phyloP scores from a whole-genome alignment of 2,888 invertebrate genomes.

The Pediacus dermestoides region DNA sequence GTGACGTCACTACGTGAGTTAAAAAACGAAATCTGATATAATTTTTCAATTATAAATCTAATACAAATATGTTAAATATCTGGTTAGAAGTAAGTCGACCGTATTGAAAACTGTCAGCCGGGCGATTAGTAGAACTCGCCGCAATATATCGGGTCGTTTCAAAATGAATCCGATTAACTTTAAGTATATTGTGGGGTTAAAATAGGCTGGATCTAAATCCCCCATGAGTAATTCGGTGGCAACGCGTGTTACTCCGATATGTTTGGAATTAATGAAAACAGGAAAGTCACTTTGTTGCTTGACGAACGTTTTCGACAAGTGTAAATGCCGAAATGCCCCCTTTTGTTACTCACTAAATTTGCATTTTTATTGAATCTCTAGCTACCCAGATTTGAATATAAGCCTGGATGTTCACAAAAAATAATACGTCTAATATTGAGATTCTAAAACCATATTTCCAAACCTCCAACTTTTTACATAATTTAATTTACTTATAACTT shows the following conservation, averaged over 20 bases:
- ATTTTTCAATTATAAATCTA: constrained; percentile 47
- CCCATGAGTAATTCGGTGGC: constrained; percentile 50
- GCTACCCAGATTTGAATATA: constrained; percentile 50
- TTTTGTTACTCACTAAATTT: constrained; percentile 60
- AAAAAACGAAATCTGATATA: too few species aligned
- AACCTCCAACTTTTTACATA: constrained; percentile 1
- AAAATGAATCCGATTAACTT: constrained; percentile 50
- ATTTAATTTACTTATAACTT: neutral
- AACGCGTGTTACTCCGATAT: constrained; percentile 47
- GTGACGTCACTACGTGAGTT: too few species aligned
- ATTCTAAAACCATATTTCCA: constrained; percentile 25
- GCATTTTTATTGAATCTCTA: constrained; percentile 53
- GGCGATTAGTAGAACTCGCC: constrained; percentile 36
- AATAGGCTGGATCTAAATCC: constrained; percentile 48
- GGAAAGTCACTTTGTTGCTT: constrained; percentile 24
- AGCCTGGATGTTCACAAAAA: constrained; percentile 56
- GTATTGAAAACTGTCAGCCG: constrained; percentile 42
- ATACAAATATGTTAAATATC: constrained; percentile 45
- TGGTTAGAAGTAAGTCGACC: constrained; percentile 36
- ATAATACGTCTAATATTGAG: constrained; percentile 65
- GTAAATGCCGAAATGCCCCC: constrained; percentile 49
- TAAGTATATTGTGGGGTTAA: constrained; percentile 50
- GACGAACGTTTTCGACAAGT: constrained; percentile 48
- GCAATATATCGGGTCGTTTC: constrained; percentile 46
- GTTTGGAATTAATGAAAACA: constrained; percentile 49